Evolutionary conservation across 2,797 vertebrate genomes (phyloP).

Genomic region (Labeo calbasu): DNA sequence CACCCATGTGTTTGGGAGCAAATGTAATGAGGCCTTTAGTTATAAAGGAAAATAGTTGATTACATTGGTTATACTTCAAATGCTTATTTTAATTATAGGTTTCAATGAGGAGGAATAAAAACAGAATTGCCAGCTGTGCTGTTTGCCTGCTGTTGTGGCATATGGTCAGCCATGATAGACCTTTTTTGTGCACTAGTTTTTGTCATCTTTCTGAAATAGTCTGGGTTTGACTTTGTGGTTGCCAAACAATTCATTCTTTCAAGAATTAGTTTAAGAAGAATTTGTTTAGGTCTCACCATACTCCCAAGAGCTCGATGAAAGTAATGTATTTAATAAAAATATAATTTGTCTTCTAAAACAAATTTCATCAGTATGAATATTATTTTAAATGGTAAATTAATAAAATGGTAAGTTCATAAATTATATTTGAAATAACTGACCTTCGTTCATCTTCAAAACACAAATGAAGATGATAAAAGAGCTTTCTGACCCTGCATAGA

Average conservation of each 20-base stretch:
- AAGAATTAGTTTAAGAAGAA: neutral
- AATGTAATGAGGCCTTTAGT: neutral
- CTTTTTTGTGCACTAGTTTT: neutral
- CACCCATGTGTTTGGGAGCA: neutral
- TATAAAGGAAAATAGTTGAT: neutral
- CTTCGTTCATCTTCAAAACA: too few relatives aligned
- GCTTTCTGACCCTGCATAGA: too few relatives aligned
- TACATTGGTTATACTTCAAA: conserved; percentile 3
- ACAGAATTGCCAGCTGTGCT: neutral
- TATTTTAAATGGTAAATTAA: neutral
- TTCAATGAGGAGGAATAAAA: conserved; percentile 32
- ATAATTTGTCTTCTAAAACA: neutral
- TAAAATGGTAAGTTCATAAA: too few relatives aligned
- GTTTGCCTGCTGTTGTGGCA: conserved; percentile 25
- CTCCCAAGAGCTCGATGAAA: neutral
- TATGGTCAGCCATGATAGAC: conserved; percentile 12
- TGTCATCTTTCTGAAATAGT: neutral
- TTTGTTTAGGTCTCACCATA: too few relatives aligned
- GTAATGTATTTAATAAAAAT: neutral
- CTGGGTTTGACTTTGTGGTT: neutral
- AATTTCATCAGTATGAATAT: neutral
- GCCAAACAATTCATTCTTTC: neutral
- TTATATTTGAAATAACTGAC: neutral
- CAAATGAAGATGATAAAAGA: too few relatives aligned
- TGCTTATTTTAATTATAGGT: conserved; percentile 8